Conservation (phyloP, 2,797 vertebrate species). For the Epinephelus coioides region DNA sequence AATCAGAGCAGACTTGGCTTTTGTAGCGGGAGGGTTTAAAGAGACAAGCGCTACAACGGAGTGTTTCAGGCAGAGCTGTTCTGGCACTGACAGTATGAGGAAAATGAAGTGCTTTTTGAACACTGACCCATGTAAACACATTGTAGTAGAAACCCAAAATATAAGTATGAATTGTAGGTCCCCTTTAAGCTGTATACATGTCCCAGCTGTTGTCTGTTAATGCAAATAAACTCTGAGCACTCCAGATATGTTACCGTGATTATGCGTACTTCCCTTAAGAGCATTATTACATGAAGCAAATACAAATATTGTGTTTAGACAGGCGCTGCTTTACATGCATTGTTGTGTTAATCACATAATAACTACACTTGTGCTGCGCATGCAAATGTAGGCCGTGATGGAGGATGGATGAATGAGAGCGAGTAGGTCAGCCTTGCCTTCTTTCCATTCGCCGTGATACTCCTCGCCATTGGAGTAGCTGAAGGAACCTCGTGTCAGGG, state of each 20-base stretch:
- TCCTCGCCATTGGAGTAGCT: constrained; percentile 96
- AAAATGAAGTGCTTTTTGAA: no score
- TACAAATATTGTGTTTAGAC: neutral
- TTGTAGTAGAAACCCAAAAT: no score
- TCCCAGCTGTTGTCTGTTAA: neutral
- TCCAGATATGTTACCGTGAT: constrained; percentile 20
- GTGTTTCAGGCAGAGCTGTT: no score
- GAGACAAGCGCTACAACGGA: no score
- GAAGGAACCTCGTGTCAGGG: constrained; percentile 95
- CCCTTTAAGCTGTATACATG: neutral
- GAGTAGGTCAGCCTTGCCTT: constrained; percentile 83
- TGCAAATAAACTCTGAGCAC: neutral
- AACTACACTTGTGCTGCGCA: constrained; percentile 2
- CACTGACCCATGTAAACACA: no score
- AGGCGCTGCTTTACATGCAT: neutral
- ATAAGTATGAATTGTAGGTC: no score
- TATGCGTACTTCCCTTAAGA: neutral
- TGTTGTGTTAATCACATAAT: constrained; percentile 23
- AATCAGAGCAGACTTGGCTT: no score
- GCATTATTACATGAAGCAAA: constrained; percentile 26
- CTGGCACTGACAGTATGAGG: no score
- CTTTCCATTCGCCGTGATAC: constrained; percentile 96
- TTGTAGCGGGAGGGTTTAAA: no score
- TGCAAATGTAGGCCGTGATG: constrained; percentile 27
- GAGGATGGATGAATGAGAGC: constrained; percentile 32